Percentiles rank a stretch among this genome's conserved stretches.
These are phyloP conservation scores for Scelioninae gen. 2 DNA, from an alignment of 2,888 invertebrate genomes.

Conservation along the genomic window DNA sequence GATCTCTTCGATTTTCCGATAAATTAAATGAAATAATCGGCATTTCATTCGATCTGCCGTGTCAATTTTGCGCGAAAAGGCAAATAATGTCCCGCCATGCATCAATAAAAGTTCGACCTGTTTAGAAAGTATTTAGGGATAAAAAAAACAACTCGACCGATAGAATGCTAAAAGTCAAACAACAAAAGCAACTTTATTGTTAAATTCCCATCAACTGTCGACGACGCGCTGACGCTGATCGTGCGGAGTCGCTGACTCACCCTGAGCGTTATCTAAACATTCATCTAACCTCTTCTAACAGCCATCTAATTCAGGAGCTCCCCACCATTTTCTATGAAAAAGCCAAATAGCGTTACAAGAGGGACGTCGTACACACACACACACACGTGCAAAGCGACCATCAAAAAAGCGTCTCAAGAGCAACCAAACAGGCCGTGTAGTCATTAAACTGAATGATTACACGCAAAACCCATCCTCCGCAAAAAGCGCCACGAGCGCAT, in stretches of 20 bases:
- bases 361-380: constrained; percentile 56
- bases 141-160: constrained; percentile 13
- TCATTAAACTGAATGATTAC: constrained; percentile 62
- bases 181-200: constrained; percentile 2
- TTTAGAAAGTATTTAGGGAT: constrained; percentile 17
- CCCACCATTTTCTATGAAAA: constrained; percentile 71
- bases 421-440: constrained; percentile 46
- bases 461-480: constrained; percentile 58
- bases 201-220: too few relatives aligned
- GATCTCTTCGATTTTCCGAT: not conserved
- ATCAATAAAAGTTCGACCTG: constrained; percentile 14
- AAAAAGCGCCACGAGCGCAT: too few relatives aligned
- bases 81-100: constrained; percentile 6
- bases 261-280: constrained; percentile 74
- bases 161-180: constrained; percentile 25
- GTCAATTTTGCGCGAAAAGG: constrained; percentile 3
- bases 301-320: constrained; percentile 72
- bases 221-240: constrained; percentile 38
- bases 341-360: constrained; percentile 60
- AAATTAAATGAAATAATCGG: constrained; percentile 13
- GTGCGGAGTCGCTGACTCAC: constrained; percentile 65
- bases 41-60: not conserved
- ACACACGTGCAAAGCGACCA: too few relatives aligned
- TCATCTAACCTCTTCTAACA: constrained; percentile 74
- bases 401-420: constrained; percentile 44